phyloP scores from a whole-genome alignment of 2,113 vertebrate genomes.

The Romanogobio albipinnatus region DNA sequence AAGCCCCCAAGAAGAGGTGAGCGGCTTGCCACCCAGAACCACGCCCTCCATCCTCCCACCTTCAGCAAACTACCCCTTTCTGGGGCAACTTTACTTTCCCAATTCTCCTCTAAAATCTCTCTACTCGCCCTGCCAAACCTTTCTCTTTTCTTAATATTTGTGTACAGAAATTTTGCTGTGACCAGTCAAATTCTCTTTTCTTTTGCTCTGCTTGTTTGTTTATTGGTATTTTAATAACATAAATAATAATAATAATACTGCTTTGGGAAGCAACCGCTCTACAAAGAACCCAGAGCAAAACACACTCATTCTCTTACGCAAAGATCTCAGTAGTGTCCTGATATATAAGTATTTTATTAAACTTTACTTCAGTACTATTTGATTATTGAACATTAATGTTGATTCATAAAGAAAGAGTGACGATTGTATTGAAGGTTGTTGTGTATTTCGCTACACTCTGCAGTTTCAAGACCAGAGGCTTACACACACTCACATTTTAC shows the following conservation, averaged over 20 bases:
- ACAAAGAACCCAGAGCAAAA: slow-evolving; percentile 13
- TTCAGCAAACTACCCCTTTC: slow-evolving; percentile 5
- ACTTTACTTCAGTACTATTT: slow-evolving; percentile 30
- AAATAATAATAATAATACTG: slow-evolving; percentile 35
- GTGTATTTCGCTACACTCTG: slow-evolving; percentile 14
- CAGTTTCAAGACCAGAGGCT: slow-evolving; percentile 7
- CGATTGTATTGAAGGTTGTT: slow-evolving; percentile 16
- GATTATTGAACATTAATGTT: slow-evolving; percentile 31
- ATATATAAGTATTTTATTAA: slow-evolving; percentile 33
- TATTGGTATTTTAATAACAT: slow-evolving; percentile 69
- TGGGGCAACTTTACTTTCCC: slow-evolving; percentile 29
- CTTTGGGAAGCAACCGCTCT: slow-evolving; percentile 30
- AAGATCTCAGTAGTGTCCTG: slow-evolving; percentile 21
- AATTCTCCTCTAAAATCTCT: slow-evolving; percentile 19
- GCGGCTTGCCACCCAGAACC: slow-evolving; percentile 59
- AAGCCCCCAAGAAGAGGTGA: slow-evolving; percentile 92
- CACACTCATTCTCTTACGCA: slow-evolving; percentile 3
- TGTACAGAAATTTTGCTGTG: slow-evolving; percentile 80
- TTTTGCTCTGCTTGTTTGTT: slow-evolving; percentile 68
- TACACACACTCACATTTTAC: slow-evolving; percentile 1
- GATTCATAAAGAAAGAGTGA: slow-evolving; percentile 25
- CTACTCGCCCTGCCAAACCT: slow-evolving; percentile 57
- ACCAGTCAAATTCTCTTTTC: slow-evolving; percentile 68
- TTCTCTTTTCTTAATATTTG: slow-evolving; percentile 76
- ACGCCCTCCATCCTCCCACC: neutral